Percentiles rank a stretch among this genome's conserved stretches.
phyloP scores from a whole-genome alignment of 2,797 vertebrate genomes.

The Chelmon rostratus region DNA sequence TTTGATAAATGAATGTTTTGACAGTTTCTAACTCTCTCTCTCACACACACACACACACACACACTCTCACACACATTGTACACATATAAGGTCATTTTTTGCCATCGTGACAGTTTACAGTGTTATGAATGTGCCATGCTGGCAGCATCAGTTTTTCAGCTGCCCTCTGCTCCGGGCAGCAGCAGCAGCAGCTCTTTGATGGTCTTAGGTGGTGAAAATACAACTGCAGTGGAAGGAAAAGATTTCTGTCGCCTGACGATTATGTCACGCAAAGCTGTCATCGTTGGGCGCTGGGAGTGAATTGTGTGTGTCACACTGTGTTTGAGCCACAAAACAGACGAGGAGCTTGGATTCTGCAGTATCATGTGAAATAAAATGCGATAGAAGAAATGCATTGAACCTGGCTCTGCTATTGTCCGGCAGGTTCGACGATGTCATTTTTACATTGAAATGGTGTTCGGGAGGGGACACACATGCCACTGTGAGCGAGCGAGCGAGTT shows the following conservation, averaged over 20 bases:
- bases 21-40: constrained; percentile 47
- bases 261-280: constrained; percentile 28
- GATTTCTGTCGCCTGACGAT: constrained; percentile 8
- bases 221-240: constrained; percentile 31
- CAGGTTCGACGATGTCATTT: constrained; percentile 32
- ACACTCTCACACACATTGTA: constrained; percentile 39
- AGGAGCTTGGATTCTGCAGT: constrained; percentile 23
- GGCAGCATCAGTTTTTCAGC: constrained; percentile 51
- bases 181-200: constrained; percentile 50
- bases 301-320: neutral
- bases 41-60: constrained; percentile 9
- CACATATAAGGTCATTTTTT: constrained; percentile 48
- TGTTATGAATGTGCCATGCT: constrained; percentile 55
- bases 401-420: constrained; percentile 12
- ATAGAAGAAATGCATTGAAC: constrained; percentile 31
- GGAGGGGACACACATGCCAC: constrained; percentile 32
- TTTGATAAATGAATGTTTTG: constrained; percentile 75
- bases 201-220: constrained; percentile 49
- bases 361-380: constrained; percentile 25
- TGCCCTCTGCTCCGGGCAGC: constrained; percentile 35
- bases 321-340: neutral
- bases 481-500: constrained; percentile 39
- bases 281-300: neutral
- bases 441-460: constrained; percentile 37
- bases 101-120: constrained; percentile 53